Conservation (phyloP, 1,140 invertebrate species). For the Megathymus violae region DNA sequence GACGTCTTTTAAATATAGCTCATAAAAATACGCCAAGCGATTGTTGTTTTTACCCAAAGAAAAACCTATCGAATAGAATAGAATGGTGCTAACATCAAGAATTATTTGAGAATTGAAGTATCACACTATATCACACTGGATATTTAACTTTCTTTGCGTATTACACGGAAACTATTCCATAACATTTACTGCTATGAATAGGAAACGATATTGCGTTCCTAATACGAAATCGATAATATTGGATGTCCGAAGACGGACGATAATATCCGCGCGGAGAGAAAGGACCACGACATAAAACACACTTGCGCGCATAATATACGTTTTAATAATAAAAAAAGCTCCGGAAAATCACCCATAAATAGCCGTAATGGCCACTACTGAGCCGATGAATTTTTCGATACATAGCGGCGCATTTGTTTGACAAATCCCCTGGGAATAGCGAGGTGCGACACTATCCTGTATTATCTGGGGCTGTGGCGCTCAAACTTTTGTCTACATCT, state of each 20-base stretch:
- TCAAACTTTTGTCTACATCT: constrained; percentile 6
- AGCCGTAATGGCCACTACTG: constrained; percentile 78
- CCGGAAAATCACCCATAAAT: constrained; percentile 79
- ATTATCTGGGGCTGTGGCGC: constrained; percentile 56
- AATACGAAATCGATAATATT: constrained; percentile 70
- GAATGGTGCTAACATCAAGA: no score
- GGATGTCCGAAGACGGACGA: constrained; percentile 80
- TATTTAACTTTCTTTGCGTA: no score
- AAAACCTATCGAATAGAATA: no score
- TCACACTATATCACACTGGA: no score
- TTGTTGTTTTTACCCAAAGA: no score
- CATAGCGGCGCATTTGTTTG: constrained; percentile 77
- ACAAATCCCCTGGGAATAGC: constrained; percentile 75
- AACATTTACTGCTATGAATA: constrained; percentile 41
- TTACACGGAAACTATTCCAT: constrained; percentile 10
- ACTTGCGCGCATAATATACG: constrained; percentile 83
- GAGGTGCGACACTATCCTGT: constrained; percentile 75
- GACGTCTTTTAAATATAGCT: no score
- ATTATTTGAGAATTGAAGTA: no score
- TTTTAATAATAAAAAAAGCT: constrained; percentile 84
- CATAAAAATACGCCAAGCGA: no score
- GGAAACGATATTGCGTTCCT: constrained; percentile 51
- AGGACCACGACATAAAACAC: constrained; percentile 77
- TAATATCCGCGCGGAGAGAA: constrained; percentile 74
- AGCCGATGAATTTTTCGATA: constrained; percentile 79